A percentile compares a stretch with the other conserved stretches of the same genome.
Evolutionary conservation across 2,888 invertebrate genomes (phyloP).

Genomic region (Tubulanus polymorphus): DNA sequence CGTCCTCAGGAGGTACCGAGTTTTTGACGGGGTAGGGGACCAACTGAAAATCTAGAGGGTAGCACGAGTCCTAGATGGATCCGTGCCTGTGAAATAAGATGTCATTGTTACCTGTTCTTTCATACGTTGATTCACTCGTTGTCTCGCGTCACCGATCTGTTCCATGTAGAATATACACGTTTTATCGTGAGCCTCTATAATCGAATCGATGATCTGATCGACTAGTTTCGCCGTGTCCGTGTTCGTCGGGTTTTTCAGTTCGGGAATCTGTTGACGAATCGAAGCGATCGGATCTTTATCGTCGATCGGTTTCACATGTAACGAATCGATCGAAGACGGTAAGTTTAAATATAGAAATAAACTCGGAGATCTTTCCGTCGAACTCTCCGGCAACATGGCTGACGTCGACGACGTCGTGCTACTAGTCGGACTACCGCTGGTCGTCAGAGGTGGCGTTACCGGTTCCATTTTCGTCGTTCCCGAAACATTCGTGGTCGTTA

Average conservation of each 20-base stretch:
- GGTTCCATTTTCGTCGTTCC: not conserved
- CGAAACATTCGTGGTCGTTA: too few relatives aligned
- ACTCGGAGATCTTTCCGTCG: not conserved
- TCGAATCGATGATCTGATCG: conserved; percentile 66
- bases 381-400: not conserved
- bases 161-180: conserved; percentile 95
- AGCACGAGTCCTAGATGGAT: too few relatives aligned
- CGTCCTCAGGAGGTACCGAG: too few relatives aligned
- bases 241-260: not conserved
- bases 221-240: conserved; percentile 23
- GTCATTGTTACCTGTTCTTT: not conserved
- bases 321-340: not conserved
- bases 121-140: conserved; percentile 16
- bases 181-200: conserved; percentile 89
- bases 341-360: not conserved
- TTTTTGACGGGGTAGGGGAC: too few relatives aligned
- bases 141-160: conserved; percentile 57
- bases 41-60: too few relatives aligned
- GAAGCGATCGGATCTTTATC: not conserved
- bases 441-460: not conserved
- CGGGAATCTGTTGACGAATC: not conserved
- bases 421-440: too few relatives aligned
- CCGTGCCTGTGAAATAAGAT: too few relatives aligned
- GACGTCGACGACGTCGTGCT: too few relatives aligned
- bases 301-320: not conserved